Evolutionary conservation across 2,888 invertebrate genomes (phyloP), one percentile per base, ranked within the genome.

Genomic region (Aquatica leii): DNA sequence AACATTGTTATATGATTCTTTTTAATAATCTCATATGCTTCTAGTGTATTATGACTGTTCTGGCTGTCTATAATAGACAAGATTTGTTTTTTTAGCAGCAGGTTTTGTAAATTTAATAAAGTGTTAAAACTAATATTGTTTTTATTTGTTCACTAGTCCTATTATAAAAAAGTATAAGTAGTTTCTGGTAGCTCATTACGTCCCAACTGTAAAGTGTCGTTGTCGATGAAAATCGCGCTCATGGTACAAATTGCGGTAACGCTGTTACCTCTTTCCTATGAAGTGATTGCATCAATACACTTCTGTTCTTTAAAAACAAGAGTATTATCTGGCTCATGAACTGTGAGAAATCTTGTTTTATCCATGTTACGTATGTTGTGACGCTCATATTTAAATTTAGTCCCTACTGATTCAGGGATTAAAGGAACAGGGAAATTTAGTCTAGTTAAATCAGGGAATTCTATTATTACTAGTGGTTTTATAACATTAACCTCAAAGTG

Each of bases 181-280:
- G 59, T 59, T 40, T n/a, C 51, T 37, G 55, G 51, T 50, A 6
- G 6, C n/a, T n/a, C n/a, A n/a, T n/a, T n/a, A n/a, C n/a, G n/a
- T n/a, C n/a, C n/a, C n/a, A n/a, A n/a, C n/a, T n/a, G n/a, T n/a
- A n/a, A n/a, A n/a, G 20, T 40, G 34, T 21, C 59, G 15, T 35
- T 59, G 41, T 15, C 64, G 40, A 34, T 59, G 41, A 20, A 48
- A 64, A 35, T 24, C 12, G 60, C 55, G 37, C 35, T 58, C 49
- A 60, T 54, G 9, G 51, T 49, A 56, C 61, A 61, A 40, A 61
- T 56, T 18, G 51, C 55, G n/a, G n/a, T n/a, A n/a, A n/a, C n/a
- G n/a, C n/a, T n/a, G n/a, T n/a, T n/a, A n/a, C n/a, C n/a, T n/a
- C n/a, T 61, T 21, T 61, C 55, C 48, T 35, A 52, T 11, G 43